phyloP scores from a whole-genome alignment of 2,113 vertebrate genomes.

The Tenrec ecaudatus region DNA sequence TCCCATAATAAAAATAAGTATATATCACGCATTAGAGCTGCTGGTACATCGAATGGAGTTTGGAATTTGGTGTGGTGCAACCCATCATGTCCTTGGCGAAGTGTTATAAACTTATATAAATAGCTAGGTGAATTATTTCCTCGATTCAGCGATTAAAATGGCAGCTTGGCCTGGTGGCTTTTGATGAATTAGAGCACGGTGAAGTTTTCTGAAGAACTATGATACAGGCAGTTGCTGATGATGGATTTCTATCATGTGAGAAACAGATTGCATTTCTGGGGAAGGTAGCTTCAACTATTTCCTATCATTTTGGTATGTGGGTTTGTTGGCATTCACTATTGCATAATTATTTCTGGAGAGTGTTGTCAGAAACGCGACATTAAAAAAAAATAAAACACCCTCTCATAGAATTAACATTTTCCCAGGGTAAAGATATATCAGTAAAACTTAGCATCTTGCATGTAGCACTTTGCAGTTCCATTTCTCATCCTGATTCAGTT shows the following conservation, averaged over 20 bases:
- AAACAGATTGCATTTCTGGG: constrained; percentile 78
- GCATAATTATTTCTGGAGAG: constrained; percentile 70
- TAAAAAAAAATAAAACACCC: constrained; percentile 70
- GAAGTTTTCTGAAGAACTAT: constrained; percentile 69
- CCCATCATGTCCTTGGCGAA: constrained; percentile 47
- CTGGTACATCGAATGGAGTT: constrained; percentile 65
- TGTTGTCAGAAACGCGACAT: constrained; percentile 62
- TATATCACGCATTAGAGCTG: constrained; percentile 67
- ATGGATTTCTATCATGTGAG: constrained; percentile 78
- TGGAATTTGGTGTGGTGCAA: constrained; percentile 57
- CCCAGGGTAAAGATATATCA: not conserved
- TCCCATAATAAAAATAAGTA: constrained; percentile 51
- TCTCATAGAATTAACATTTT: constrained; percentile 61
- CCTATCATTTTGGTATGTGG: constrained; percentile 71
- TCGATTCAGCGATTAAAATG: constrained; percentile 75
- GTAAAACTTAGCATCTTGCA: constrained; percentile 21
- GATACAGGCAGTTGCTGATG: constrained; percentile 66
- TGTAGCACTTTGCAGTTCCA: not conserved
- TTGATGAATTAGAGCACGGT: constrained; percentile 67
- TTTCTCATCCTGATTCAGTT: constrained; percentile 33
- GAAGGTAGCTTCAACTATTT: constrained; percentile 78
- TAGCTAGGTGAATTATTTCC: constrained; percentile 68
- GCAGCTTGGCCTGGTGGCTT: constrained; percentile 60
- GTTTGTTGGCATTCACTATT: constrained; percentile 76
- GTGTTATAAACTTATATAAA: constrained; percentile 56